Evolutionary conservation across 2,113 vertebrate genomes (phyloP).

Genomic region (Delphinapterus leucas): DNA sequence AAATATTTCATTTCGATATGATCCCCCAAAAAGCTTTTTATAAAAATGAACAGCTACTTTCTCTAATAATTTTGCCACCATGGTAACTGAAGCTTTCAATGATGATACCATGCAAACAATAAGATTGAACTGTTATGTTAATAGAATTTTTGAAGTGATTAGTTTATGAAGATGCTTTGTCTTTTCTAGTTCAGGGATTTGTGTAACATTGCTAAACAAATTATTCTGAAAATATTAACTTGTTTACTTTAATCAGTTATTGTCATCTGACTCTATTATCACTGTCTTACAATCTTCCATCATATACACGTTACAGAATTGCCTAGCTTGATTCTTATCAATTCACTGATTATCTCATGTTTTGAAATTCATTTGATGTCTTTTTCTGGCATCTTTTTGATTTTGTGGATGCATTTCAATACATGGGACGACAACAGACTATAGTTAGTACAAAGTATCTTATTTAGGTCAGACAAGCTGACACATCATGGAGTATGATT

Average conservation of each 20-base stretch:
- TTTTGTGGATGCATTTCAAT: constrained; percentile 37
- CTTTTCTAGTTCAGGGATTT: constrained; percentile 73
- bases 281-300: constrained; percentile 57
- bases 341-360: constrained; percentile 66
- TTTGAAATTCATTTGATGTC: constrained; percentile 59
- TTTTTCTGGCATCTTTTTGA: constrained; percentile 36
- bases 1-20: background rate
- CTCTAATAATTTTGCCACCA: constrained; percentile 58
- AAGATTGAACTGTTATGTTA: constrained; percentile 74
- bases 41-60: constrained; percentile 57
- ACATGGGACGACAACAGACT: background rate
- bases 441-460: background rate
- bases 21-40: background rate
- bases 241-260: constrained; percentile 81
- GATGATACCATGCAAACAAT: constrained; percentile 53
- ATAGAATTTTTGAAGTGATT: constrained; percentile 79
- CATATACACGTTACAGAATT: constrained; percentile 40
- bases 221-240: constrained; percentile 80
- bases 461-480: background rate
- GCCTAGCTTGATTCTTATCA: constrained; percentile 76
- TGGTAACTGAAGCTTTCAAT: constrained; percentile 55
- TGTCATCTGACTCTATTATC: constrained; percentile 69
- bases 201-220: constrained; percentile 77
- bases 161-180: constrained; percentile 79
- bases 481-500: background rate